A percentile compares a stretch with the other conserved stretches of the same genome.
These are phyloP conservation scores for Vidua macroura DNA, from an alignment of 2,113 vertebrate genomes.

Conservation along the genomic window DNA sequence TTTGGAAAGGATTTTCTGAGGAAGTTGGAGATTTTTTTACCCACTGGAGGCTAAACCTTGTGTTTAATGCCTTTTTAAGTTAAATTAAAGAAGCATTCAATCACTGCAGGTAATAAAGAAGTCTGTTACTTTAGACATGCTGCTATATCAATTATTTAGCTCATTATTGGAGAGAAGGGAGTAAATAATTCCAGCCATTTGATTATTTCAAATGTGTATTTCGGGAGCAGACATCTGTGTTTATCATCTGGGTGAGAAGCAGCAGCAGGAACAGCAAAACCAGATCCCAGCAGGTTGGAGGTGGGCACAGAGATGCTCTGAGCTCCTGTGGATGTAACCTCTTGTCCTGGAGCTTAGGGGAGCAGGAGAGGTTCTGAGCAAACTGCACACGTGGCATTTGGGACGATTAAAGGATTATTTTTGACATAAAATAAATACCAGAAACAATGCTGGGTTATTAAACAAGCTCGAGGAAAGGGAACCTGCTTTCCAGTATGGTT, in stretches of 20 bases:
- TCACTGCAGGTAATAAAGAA: slow-evolving; percentile 65
- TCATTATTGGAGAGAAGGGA: slow-evolving; percentile 32
- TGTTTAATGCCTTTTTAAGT: slow-evolving; percentile 67
- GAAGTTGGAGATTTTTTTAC: slow-evolving; percentile 78
- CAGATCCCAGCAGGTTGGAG: neutral
- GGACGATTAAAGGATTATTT: slow-evolving; percentile 52
- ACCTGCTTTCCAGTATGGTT: neutral
- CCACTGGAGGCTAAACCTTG: slow-evolving; percentile 73
- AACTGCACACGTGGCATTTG: neutral
- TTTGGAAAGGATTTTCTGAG: slow-evolving; percentile 82
- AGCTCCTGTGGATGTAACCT: slow-evolving; percentile 10
- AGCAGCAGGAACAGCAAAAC: neutral
- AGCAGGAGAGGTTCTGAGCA: neutral
- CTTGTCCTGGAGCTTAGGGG: neutral
- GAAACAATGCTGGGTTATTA: slow-evolving; percentile 2
- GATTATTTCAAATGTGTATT: slow-evolving; percentile 8
- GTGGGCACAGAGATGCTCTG: neutral
- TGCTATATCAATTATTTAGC: slow-evolving; percentile 43
- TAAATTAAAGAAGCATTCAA: slow-evolving; percentile 70
- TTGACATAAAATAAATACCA: neutral
- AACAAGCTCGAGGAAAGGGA: neutral
- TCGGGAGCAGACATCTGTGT: slow-evolving; percentile 27
- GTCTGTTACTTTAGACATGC: slow-evolving; percentile 45
- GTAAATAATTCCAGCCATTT: slow-evolving; percentile 32
- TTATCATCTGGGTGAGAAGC: slow-evolving; percentile 23